Conservation (phyloP, 2,113 vertebrate genomes). For the Empidonax traillii region DNA sequence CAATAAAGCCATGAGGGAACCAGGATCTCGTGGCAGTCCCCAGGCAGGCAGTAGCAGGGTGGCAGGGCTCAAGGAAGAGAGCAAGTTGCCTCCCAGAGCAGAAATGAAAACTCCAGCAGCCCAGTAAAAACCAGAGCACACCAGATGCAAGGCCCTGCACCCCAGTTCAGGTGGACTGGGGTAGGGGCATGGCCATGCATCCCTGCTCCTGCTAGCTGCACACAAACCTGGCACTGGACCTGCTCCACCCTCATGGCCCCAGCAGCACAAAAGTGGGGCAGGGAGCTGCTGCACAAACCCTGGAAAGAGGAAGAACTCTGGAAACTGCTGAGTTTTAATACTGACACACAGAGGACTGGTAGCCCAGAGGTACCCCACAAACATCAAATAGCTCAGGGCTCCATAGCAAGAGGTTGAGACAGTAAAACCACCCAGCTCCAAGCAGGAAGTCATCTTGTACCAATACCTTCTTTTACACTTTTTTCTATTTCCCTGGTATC, state of each 20-base stretch:
- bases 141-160: background rate
- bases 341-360: background rate
- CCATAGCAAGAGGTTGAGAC: background rate
- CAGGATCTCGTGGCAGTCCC: background rate
- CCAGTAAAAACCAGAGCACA: background rate
- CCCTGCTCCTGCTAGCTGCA: background rate
- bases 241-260: rapidly evolving
- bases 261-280: rapidly evolving
- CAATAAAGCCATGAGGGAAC: rapidly evolving
- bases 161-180: background rate
- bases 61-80: background rate
- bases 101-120: background rate
- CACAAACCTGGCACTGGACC: background rate
- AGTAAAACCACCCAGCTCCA: background rate
- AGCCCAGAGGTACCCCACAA: background rate
- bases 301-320: background rate
- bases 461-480: background rate
- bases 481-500: background rate
- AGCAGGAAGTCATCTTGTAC: background rate
- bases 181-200: background rate
- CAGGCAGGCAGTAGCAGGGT: rapidly evolving
- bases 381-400: background rate
- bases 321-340: background rate
- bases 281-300: background rate
- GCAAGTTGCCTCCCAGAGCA: background rate